Conservation (phyloP, 2,113 vertebrate genomes). For the Brachyistius frenatus region DNA sequence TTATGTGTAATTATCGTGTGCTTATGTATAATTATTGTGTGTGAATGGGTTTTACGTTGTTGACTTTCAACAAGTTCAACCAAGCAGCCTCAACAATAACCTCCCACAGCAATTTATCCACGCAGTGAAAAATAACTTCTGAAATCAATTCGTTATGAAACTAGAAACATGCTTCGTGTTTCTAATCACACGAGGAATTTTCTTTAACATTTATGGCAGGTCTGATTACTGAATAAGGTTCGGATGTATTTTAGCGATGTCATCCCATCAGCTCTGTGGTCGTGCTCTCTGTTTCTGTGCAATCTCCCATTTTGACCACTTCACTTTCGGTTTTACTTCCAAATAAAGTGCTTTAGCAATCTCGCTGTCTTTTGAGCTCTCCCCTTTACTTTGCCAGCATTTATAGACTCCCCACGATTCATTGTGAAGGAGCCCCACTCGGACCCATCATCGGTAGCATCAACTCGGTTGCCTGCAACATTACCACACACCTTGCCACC, state of each 20-base stretch:
- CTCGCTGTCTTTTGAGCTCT: no score
- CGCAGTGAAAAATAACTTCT: neutral
- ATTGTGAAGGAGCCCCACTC: no score
- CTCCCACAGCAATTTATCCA: neutral
- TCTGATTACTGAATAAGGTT: no score
- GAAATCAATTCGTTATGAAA: neutral
- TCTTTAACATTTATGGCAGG: neutral
- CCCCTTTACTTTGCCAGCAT: no score
- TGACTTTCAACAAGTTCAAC: neutral
- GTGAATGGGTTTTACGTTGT: neutral
- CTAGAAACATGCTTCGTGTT: neutral
- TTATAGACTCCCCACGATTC: no score
- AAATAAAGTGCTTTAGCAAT: neutral
- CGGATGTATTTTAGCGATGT: neutral
- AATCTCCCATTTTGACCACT: neutral
- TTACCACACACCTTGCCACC: no score
- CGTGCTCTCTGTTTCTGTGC: neutral
- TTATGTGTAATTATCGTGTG: neutral
- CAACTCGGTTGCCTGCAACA: no score
- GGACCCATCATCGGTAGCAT: no score
- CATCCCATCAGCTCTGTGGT: neutral
- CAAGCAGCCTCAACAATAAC: neutral
- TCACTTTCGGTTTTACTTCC: neutral
- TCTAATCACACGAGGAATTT: neutral
- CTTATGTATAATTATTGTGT: neutral